Percentiles rank a stretch among this genome's conserved stretches.
These are phyloP conservation scores for Heliothis virescens DNA, from an alignment of 1,140 invertebrate genomes.

Conservation along the genomic window DNA sequence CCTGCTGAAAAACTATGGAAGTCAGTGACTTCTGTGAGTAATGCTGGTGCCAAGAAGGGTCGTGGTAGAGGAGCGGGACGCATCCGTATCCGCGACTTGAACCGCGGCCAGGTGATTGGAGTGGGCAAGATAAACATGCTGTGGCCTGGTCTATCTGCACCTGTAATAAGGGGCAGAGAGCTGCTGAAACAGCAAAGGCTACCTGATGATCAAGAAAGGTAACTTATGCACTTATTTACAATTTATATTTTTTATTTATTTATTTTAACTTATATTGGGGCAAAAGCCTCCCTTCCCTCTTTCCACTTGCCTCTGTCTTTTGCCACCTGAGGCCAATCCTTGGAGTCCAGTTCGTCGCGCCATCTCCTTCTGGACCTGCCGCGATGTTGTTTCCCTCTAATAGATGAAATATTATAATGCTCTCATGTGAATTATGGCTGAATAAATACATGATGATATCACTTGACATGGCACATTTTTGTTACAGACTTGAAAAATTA, in stretches of 20 bases:
- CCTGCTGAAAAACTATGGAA: conserved; percentile 96
- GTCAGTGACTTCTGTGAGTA: conserved; percentile 97
- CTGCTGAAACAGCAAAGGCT: conserved; percentile 90
- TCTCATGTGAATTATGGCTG: too few relatives aligned
- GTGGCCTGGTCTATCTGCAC: conserved; percentile 96
- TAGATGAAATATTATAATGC: too few relatives aligned
- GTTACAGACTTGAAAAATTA: conserved; percentile 88
- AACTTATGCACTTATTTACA: not conserved
- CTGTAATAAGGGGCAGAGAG: conserved; percentile 92
- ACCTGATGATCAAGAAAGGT: conserved; percentile 90
- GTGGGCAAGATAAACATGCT: conserved; percentile 93
- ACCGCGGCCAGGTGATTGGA: conserved; percentile 96
- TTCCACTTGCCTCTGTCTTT: too few relatives aligned
- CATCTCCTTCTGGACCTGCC: too few relatives aligned
- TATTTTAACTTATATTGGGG: too few relatives aligned
- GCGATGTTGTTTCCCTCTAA: too few relatives aligned
- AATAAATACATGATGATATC: too few relatives aligned
- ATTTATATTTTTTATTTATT: conserved; percentile 13
- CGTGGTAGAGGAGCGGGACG: conserved; percentile 93
- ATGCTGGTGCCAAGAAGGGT: conserved; percentile 97
- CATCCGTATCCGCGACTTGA: conserved; percentile 93
- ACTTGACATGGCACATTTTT: not conserved
- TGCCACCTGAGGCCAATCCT: too few relatives aligned
- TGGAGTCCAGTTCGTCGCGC: too few relatives aligned
- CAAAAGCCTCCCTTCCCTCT: too few relatives aligned